These are phyloP conservation scores for Thecocarcelia acutangulata DNA, from an alignment of 2,888 invertebrate species.

Conservation along the genomic window DNA sequence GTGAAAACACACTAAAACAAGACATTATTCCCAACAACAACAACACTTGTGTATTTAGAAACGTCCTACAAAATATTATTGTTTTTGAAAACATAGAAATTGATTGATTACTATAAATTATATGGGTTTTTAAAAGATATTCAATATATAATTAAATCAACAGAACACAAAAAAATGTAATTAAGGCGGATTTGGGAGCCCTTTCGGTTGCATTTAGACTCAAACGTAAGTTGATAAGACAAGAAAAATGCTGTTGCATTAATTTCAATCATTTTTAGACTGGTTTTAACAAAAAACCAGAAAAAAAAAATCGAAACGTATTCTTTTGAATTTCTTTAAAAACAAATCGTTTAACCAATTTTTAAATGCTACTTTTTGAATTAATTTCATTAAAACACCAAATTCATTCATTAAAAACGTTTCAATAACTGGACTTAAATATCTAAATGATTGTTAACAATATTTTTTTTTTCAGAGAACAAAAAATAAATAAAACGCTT, in stretches of 20 bases:
- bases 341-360: conserved; percentile 2
- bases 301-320: no score
- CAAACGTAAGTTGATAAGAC: no score
- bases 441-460: conserved; percentile 30
- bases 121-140: conserved; percentile 52
- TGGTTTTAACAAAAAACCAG: no score
- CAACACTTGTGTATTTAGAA: conserved; percentile 10
- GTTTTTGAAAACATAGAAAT: conserved; percentile 34
- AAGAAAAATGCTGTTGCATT: no score
- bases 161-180: conserved; percentile 43
- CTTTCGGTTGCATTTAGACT: neutral
- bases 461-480: conserved; percentile 43
- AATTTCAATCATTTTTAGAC: no score
- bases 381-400: conserved; percentile 11
- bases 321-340: no score
- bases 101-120: conserved; percentile 66
- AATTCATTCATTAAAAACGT: conserved; percentile 40
- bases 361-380: neutral
- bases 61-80: neutral
- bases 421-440: conserved; percentile 44
- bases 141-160: conserved; percentile 63
- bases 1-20: neutral
- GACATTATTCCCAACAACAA: neutral
- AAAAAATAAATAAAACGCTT: conserved; percentile 15
- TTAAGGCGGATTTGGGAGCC: conserved; percentile 2